A percentile compares a stretch with the other conserved stretches of the same genome.
Conservation (phyloP, 30 jellyfish, hydroid and myxozoan genomes). For the Aurelia aurita region DNA sequence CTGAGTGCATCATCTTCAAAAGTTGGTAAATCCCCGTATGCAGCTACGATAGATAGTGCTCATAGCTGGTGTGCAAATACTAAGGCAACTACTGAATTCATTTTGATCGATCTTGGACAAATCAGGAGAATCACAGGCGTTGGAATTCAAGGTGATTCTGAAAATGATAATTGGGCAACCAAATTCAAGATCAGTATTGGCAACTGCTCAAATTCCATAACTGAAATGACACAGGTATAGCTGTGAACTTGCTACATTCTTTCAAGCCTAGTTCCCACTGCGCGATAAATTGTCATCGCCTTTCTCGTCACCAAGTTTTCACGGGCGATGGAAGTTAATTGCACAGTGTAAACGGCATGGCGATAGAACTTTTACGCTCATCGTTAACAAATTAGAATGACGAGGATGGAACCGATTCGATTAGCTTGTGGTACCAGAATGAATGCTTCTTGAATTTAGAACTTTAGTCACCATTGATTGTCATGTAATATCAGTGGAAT, state of each 20-base stretch:
- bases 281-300: no score
- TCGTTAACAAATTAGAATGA: no score
- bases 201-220: neutral
- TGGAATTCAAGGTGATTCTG: conserved; percentile 61
- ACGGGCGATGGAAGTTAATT: no score
- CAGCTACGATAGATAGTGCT: conserved; percentile 32
- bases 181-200: conserved; percentile 36
- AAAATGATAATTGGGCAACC: conserved; percentile 54
- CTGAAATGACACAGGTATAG: conserved; percentile 35
- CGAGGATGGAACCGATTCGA: no score
- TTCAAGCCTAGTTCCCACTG: neutral
- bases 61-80: conserved; percentile 45
- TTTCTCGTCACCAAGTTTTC: no score
- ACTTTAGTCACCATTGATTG: no score
- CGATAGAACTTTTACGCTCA: no score
- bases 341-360: no score
- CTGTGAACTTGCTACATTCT: neutral
- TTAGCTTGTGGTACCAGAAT: no score
- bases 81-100: neutral
- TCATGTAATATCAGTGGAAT: no score
- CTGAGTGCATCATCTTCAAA: conserved; percentile 49
- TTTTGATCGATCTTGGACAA: conserved; percentile 35
- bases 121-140: conserved; percentile 44
- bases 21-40: neutral
- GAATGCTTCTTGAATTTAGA: no score